Conservation (phyloP, 2,888 invertebrate species). For the Acanthosoma haemorrhoidale region DNA sequence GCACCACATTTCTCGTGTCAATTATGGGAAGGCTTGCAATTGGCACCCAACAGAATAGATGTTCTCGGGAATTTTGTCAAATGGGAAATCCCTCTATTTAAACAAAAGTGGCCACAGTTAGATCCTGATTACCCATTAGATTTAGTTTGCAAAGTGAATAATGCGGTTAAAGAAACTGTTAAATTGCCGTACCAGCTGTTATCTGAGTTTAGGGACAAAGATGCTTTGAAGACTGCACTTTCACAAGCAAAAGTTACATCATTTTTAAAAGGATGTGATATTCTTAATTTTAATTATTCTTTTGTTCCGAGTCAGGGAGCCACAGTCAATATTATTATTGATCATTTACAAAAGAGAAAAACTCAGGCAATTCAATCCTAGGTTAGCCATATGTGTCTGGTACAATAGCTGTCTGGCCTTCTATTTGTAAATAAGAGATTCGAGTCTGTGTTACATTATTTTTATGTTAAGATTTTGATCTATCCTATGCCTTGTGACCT, state of each 20-base stretch:
- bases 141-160: conserved; percentile 47
- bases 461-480: too few relatives aligned
- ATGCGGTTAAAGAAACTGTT: conserved; percentile 49
- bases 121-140: conserved; percentile 55
- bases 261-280: conserved; percentile 44
- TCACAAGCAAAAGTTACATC: conserved; percentile 47
- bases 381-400: too few relatives aligned
- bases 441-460: too few relatives aligned
- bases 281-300: conserved; percentile 44
- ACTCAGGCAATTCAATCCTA: too few relatives aligned
- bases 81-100: conserved; percentile 65
- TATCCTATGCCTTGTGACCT: too few relatives aligned
- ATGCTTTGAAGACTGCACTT: conserved; percentile 53
- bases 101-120: conserved; percentile 72
- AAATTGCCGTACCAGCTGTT: conserved; percentile 52
- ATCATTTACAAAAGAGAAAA: conserved; percentile 31
- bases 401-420: too few relatives aligned
- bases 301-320: conserved; percentile 32
- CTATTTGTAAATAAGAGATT: too few relatives aligned
- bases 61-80: conserved; percentile 51
- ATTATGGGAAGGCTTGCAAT: conserved; percentile 74
- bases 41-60: conserved; percentile 57
- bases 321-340: conserved; percentile 36
- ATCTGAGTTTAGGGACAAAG: conserved; percentile 51
- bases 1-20: conserved; percentile 89